These are phyloP conservation scores for Aselliscus stoliczkanus DNA, from an alignment of 2,797 vertebrate species.

Conservation along the genomic window DNA sequence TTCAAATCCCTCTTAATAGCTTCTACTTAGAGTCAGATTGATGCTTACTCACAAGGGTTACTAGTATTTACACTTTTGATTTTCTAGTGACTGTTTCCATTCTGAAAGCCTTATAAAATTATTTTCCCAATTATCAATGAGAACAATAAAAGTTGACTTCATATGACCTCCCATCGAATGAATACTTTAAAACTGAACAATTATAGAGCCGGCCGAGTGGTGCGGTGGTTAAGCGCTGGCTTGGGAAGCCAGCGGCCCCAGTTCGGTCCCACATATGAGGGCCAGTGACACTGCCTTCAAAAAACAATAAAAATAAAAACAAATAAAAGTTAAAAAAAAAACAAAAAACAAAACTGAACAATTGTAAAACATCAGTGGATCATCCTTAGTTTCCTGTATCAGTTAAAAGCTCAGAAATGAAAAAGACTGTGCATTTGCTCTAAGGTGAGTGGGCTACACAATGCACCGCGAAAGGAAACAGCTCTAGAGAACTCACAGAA, in stretches of 20 bases:
- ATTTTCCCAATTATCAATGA: background rate
- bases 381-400: background rate
- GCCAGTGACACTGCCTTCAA: too few relatives aligned
- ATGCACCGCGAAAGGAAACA: background rate
- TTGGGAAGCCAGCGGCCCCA: too few relatives aligned
- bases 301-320: too few relatives aligned
- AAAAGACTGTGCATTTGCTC: background rate
- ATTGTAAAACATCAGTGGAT: background rate
- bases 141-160: background rate
- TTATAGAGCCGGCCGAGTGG: too few relatives aligned
- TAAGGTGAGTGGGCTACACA: background rate
- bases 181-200: background rate
- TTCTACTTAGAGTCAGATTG: background rate
- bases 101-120: background rate
- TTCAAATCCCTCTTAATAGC: background rate
- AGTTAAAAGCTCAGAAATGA: background rate
- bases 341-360: background rate
- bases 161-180: background rate
- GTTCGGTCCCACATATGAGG: too few relatives aligned
- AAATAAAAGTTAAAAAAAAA: too few relatives aligned
- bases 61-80: background rate
- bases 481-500: background rate
- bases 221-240: too few relatives aligned
- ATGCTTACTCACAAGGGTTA: background rate
- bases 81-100: background rate